phyloP scores from a whole-genome alignment of 1,140 invertebrate genomes.

The Carcinoscorpius rotundicauda region DNA sequence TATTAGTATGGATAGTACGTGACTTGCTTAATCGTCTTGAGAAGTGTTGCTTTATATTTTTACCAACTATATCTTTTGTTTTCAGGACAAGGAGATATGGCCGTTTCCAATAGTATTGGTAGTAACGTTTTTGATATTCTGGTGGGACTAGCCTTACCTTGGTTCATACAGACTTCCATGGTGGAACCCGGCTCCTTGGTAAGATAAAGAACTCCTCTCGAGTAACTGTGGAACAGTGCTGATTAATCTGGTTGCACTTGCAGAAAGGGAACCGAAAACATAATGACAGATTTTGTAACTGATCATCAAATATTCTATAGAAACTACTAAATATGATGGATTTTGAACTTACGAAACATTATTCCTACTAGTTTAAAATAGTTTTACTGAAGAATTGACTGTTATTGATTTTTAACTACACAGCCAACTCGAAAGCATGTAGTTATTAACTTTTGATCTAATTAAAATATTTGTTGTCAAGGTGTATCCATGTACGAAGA shows the following conservation, averaged over 20 bases:
- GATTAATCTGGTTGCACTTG: not conserved
- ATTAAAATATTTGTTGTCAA: too few species aligned
- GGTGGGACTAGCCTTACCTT: slow-evolving; percentile 40
- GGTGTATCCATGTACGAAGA: too few species aligned
- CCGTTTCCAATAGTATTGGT: slow-evolving; percentile 44
- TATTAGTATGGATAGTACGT: too few species aligned
- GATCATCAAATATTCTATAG: slow-evolving; percentile 17
- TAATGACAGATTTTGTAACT: not conserved
- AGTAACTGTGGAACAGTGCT: not conserved
- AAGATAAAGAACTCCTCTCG: slow-evolving; percentile 19
- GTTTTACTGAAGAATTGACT: not conserved
- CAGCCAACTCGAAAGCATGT: too few species aligned
- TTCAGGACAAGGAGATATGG: slow-evolving; percentile 44
- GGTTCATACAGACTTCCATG: slow-evolving; percentile 36
- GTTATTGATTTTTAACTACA: too few species aligned
- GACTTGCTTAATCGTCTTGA: too few species aligned
- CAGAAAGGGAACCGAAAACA: too few species aligned
- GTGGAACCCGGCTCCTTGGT: slow-evolving; percentile 28
- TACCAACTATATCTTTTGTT: not conserved
- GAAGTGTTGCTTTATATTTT: not conserved
- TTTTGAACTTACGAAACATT: slow-evolving; percentile 3
- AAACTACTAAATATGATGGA: not conserved
- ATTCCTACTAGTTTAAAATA: not conserved
- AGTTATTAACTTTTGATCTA: too few species aligned
- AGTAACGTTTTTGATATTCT: slow-evolving; percentile 47